Evolutionary conservation across 2,888 invertebrate genomes (phyloP).

Genomic region (Acanthoscelides obtectus): DNA sequence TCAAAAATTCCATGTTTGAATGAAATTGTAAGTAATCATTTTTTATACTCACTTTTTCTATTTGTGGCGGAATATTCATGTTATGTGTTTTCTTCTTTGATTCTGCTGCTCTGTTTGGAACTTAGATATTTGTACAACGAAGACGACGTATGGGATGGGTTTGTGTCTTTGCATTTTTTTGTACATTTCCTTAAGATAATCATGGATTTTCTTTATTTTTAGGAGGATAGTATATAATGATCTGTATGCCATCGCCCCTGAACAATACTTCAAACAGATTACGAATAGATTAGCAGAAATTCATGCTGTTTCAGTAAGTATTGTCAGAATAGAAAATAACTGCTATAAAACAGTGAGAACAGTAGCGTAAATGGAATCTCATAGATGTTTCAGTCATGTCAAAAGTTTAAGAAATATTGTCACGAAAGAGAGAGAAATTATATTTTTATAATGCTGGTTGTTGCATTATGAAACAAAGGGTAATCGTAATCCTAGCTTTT

Average conservation of each 20-base stretch:
- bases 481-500: no score
- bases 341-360: no score
- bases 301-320: slow-evolving; percentile 81
- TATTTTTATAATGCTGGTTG: no score
- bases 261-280: slow-evolving; percentile 93
- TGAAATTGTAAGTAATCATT: slow-evolving; percentile 20
- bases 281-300: slow-evolving; percentile 83
- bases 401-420: no score
- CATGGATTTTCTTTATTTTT: slow-evolving; percentile 36
- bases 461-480: no score
- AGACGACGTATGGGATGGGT: slow-evolving; percentile 32
- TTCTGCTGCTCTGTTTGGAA: slow-evolving; percentile 28
- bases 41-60: not conserved
- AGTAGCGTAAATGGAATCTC: no score
- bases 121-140: slow-evolving; percentile 30
- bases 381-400: no score
- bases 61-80: slow-evolving; percentile 12
- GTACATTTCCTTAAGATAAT: slow-evolving; percentile 1
- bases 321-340: not conserved
- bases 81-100: slow-evolving; percentile 20
- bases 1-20: slow-evolving; percentile 12
- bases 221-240: slow-evolving; percentile 88
- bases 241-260: slow-evolving; percentile 85
- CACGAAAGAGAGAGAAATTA: no score
- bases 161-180: slow-evolving; percentile 22